Evolutionary conservation across 2,113 vertebrate genomes (phyloP).

Genomic region (Paralichthys olivaceus): DNA sequence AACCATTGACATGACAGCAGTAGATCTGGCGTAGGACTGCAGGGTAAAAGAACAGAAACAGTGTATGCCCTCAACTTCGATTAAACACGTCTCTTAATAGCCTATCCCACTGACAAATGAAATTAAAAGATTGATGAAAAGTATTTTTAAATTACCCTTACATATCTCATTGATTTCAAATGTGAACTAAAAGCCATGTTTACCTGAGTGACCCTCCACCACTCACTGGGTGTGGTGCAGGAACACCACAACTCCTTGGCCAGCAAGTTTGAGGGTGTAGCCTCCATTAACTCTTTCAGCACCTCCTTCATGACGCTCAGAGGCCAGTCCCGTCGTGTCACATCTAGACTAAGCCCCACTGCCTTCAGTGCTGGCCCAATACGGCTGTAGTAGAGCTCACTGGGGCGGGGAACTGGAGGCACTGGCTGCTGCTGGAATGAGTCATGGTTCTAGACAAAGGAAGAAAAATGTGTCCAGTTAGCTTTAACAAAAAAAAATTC

Average conservation of each 20-base stretch:
- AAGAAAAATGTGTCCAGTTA: background rate
- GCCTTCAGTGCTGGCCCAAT: slow-evolving; percentile 95
- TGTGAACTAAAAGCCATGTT: background rate
- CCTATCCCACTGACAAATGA: no score
- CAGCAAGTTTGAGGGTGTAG: slow-evolving; percentile 94
- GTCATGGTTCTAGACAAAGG: slow-evolving; percentile 86
- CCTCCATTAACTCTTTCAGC: slow-evolving; percentile 95
- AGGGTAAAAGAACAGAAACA: slow-evolving; percentile 33
- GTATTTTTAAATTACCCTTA: no score
- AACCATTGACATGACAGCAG: slow-evolving; percentile 99
- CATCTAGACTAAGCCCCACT: slow-evolving; percentile 92
- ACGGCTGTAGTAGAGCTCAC: slow-evolving; percentile 98
- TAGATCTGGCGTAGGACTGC: slow-evolving; percentile 96
- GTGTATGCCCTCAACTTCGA: no score
- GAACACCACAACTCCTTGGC: slow-evolving; percentile 99
- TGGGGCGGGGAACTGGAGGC: slow-evolving; percentile 94
- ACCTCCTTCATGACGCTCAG: slow-evolving; percentile 96
- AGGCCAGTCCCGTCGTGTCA: slow-evolving; percentile 96
- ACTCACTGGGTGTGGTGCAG: slow-evolving; percentile 95
- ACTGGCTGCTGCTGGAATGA: slow-evolving; percentile 93
- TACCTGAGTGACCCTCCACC: slow-evolving; percentile 99
- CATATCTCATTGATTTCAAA: background rate
- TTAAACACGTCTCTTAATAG: no score
- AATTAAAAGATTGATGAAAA: no score
- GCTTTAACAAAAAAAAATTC: background rate